Conservation (phyloP, 1,140 invertebrate genomes). For the Oreohelix idahoensis region DNA sequence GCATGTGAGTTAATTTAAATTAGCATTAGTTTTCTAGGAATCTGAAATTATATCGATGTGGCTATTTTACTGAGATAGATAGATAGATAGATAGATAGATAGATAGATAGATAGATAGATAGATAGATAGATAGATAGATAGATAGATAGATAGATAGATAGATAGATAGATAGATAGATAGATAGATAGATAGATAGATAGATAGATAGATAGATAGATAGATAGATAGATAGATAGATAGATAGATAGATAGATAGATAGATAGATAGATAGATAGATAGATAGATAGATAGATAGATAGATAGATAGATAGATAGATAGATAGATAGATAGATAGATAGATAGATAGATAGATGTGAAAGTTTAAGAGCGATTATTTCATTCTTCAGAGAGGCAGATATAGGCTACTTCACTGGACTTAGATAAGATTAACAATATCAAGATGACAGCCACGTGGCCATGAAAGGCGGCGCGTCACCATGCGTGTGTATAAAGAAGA, state of each 20-base stretch:
- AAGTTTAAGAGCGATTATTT: no score
- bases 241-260: slow-evolving; percentile 5
- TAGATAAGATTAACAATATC: no score
- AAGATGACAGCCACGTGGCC: no score
- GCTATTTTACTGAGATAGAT: no score
- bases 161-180: slow-evolving; percentile 10
- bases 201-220: slow-evolving; percentile 10
- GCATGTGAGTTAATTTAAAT: no score
- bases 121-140: slow-evolving; percentile 10
- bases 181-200: slow-evolving; percentile 10
- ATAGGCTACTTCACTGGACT: no score
- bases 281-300: slow-evolving; percentile 2
- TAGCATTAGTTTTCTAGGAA: no score
- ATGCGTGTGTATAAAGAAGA: no score
- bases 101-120: slow-evolving; percentile 3
- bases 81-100: not conserved
- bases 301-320: not conserved
- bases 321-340: not conserved
- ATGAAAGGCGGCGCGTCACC: no score
- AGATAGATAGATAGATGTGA: not conserved
- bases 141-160: slow-evolving; percentile 10
- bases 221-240: slow-evolving; percentile 2
- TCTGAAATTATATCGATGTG: no score
- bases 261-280: slow-evolving; percentile 6
- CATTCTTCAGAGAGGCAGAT: no score